Evolutionary conservation across 37 sponge, comb jelly and placozoan species (phyloP).

Genomic region (Hexactinellida sp.): DNA sequence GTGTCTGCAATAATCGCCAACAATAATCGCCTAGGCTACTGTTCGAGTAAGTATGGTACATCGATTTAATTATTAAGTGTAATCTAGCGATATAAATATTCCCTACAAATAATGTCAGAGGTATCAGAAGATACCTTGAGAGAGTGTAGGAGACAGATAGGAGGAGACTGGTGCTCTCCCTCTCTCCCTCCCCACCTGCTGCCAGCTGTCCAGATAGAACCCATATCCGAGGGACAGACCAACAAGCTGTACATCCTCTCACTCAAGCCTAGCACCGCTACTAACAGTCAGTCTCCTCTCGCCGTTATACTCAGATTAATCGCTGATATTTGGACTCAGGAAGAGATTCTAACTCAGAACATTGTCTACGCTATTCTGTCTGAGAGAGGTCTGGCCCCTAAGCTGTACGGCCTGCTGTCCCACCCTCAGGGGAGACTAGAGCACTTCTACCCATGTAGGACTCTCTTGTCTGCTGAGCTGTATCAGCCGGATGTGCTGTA

Average conservation of each 20-base stretch:
- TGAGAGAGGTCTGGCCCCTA: neutral
- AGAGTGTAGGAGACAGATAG: neutral
- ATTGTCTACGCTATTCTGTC: slow-evolving; percentile 5
- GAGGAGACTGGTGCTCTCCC: neutral
- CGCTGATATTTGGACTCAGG: neutral
- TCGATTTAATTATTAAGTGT: too few species aligned
- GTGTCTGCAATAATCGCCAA: too few species aligned
- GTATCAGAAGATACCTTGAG: too few species aligned
- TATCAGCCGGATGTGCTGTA: neutral
- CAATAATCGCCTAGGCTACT: too few species aligned
- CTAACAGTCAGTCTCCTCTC: neutral
- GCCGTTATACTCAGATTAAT: neutral
- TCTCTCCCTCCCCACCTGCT: neutral
- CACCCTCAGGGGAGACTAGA: neutral
- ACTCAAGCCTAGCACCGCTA: neutral
- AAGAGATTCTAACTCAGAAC: neutral
- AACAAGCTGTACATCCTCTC: neutral
- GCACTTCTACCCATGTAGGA: neutral
- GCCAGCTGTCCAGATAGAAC: neutral
- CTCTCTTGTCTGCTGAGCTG: neutral
- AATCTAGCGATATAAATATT: too few species aligned
- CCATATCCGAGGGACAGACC: neutral
- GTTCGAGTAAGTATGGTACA: too few species aligned
- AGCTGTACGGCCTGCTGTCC: neutral
- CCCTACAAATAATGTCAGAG: too few species aligned